Evolutionary conservation across 2,113 vertebrate species (phyloP).

Genomic region (Thryonomys swinderianus): DNA sequence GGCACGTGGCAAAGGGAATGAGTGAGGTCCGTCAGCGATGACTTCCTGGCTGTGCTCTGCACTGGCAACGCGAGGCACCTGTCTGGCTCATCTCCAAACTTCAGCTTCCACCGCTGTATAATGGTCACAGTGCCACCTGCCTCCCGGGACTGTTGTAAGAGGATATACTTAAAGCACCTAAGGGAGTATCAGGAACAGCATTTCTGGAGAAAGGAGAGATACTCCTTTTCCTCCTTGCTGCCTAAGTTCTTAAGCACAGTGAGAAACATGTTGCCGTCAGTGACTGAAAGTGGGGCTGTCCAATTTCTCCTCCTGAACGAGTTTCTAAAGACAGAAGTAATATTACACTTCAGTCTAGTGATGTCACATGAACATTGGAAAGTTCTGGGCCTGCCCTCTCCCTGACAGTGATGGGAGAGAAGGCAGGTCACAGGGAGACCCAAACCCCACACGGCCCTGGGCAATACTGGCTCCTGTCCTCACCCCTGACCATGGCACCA

Average conservation of each 20-base stretch:
- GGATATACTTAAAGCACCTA: not conserved
- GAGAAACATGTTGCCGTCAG: not conserved
- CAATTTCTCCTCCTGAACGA: slow-evolving; percentile 58
- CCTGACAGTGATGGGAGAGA: slow-evolving; percentile 27
- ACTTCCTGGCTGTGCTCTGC: not conserved
- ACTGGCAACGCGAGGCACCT: not conserved
- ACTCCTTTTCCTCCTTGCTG: not conserved
- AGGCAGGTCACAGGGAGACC: not conserved
- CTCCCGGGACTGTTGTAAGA: not conserved
- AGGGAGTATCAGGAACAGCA: not conserved
- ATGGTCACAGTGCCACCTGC: not conserved
- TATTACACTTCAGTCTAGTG: slow-evolving; percentile 36
- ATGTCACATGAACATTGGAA: slow-evolving; percentile 25
- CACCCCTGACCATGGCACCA: not conserved
- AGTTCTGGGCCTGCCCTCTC: not conserved
- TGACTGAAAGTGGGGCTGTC: slow-evolving; percentile 18
- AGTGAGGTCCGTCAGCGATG: not conserved
- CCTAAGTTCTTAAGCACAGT: not conserved
- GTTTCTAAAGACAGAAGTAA: slow-evolving; percentile 53
- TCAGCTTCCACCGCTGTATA: slow-evolving; percentile 3
- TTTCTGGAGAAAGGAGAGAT: not conserved
- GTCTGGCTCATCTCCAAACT: slow-evolving; percentile 12
- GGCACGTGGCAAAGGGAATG: not conserved
- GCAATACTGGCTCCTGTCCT: not conserved
- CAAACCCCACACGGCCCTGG: slow-evolving; percentile 2